Evolutionary conservation across 2,113 vertebrate genomes (phyloP).

Genomic region (Apus apus): DNA sequence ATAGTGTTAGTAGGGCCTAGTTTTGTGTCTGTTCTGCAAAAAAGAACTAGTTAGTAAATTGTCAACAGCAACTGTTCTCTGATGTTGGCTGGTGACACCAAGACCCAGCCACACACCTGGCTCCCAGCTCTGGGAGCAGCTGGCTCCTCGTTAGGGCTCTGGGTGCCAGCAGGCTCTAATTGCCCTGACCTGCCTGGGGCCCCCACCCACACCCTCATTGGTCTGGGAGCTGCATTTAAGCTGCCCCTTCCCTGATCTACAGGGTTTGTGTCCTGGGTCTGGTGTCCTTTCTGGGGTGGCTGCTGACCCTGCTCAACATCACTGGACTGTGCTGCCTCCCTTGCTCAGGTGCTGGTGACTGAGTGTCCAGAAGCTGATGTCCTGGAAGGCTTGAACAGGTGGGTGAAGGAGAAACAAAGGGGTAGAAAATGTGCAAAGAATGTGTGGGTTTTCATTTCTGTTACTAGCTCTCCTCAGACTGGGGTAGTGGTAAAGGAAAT

Average conservation of each 20-base stretch:
- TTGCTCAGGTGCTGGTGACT: background rate
- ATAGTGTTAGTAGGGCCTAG: background rate
- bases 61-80: background rate
- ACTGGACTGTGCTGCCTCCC: background rate
- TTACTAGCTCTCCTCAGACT: background rate
- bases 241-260: fast-evolving
- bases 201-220: background rate
- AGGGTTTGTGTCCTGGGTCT: fast-evolving
- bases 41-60: background rate
- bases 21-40: background rate
- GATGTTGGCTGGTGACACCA: background rate
- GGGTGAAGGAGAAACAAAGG: background rate
- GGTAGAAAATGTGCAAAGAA: background rate
- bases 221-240: background rate
- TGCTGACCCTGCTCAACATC: background rate
- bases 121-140: background rate
- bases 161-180: background rate
- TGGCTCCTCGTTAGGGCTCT: background rate
- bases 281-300: fast-evolving
- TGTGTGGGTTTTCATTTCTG: fast-evolving
- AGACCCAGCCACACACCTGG: background rate
- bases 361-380: too few relatives aligned
- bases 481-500: background rate
- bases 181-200: background rate
- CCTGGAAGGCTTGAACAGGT: background rate